Percentiles rank a stretch among this genome's conserved stretches.
These are phyloP conservation scores for Pomatorhinus ruficollis DNA, from an alignment of 2,113 vertebrate genomes.

Conservation along the genomic window DNA sequence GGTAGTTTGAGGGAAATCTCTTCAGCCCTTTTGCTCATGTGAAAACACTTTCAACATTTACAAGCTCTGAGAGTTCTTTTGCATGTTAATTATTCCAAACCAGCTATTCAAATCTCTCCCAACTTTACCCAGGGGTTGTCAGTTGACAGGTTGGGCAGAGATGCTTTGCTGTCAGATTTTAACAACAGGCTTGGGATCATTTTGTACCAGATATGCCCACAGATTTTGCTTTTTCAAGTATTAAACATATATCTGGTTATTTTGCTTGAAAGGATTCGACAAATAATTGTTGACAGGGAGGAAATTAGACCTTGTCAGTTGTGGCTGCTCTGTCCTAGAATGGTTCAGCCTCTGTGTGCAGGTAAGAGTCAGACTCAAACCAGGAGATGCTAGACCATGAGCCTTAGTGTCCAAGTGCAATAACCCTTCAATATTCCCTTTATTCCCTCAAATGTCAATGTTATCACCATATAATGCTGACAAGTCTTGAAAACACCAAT, in stretches of 20 bases:
- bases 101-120: background rate
- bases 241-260: background rate
- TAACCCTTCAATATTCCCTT: background rate
- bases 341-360: background rate
- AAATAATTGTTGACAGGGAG: background rate
- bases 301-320: background rate
- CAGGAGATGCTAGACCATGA: background rate
- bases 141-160: background rate
- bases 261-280: background rate
- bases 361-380: background rate
- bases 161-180: background rate
- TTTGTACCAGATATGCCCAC: background rate
- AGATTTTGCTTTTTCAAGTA: background rate
- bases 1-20: background rate
- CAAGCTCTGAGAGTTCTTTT: background rate
- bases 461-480: background rate
- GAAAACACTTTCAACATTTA: slow-evolving; percentile 1
- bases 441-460: background rate
- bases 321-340: background rate
- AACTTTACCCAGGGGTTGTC: background rate
- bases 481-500: background rate
- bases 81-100: background rate
- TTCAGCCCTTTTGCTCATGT: background rate
- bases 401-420: background rate
- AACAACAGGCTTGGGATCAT: background rate